Base-by-base conservation (phyloP, 2,888 invertebrate genomes). In the Tetanocera ferruginea region DNA sequence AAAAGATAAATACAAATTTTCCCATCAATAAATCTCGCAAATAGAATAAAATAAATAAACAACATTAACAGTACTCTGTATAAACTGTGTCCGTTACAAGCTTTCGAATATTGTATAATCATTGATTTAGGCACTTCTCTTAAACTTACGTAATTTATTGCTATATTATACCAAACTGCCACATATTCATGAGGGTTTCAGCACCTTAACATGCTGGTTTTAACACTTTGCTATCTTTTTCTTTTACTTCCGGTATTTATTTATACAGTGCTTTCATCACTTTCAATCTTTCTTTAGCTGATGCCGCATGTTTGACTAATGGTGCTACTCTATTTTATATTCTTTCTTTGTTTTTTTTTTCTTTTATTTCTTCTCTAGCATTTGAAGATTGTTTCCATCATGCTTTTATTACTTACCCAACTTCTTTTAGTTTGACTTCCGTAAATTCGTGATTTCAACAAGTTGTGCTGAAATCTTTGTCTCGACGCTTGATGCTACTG, bases 381-480 rank as follows among this genome's bases (percentile, higher is more conserved):
- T 19, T 52, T 52, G 8, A 43, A 43, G 43, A 43, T 43, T 43
- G 43, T 43, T 43, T 43, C 14, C 43, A 43, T 11, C 43, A 55
- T 23, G n/a, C 23, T 55, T 55, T 23, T 55, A 55, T 55, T n/a
- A 1, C 28, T 31, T 62, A 5, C 62, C 28, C 64, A n/a, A 17
- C 23, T 9, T 37, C 64, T 52, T 74, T 72, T 23, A 75, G 69
- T 60, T 75, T 79, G 78, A 82, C 85, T 85, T 86, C 86, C 86
- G 84, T 76, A 79, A 78, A 83, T 82, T 76, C 69, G 60, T 77
- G 77, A 73, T 77, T 80, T 86, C 86, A 86, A 86, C 86, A 86
- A 86, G 86, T 86, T 85, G 85, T 69, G 28, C 37, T 17, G 49
- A 78, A 67, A 49, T 73, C 69, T 74, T 74, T 66, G 19, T 19